A percentile compares a stretch with the other conserved stretches of the same genome.
Conservation (phyloP, 2,888 invertebrate genomes). For the Lucinisca nassula region DNA sequence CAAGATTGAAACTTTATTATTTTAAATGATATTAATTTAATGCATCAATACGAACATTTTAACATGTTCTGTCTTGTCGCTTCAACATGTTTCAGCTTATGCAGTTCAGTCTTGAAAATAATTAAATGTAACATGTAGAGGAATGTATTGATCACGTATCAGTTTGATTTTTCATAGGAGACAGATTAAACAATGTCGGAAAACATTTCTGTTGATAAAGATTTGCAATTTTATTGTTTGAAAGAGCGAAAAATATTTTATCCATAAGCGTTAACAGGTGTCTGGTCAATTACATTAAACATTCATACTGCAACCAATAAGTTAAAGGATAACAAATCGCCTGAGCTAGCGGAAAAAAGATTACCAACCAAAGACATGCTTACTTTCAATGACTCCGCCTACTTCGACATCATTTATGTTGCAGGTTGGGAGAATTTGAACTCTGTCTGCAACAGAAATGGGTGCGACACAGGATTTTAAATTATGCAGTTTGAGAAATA, state of each 20-base stretch:
- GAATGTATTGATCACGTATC: background rate
- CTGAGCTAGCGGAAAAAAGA: background rate
- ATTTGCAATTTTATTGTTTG: background rate
- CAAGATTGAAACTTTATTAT: too few species aligned
- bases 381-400: background rate
- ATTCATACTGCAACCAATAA: background rate
- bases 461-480: conserved; percentile 17
- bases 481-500: background rate
- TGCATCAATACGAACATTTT: too few species aligned
- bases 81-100: too few species aligned
- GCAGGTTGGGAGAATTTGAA: conserved; percentile 11
- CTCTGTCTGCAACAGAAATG: background rate
- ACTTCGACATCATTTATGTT: background rate
- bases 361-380: background rate
- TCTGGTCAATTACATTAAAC: background rate
- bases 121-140: too few species aligned
- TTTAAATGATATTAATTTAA: too few species aligned
- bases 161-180: background rate
- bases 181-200: background rate
- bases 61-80: too few species aligned
- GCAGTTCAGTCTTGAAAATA: too few species aligned
- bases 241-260: background rate
- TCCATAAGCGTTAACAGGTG: conserved; percentile 5
- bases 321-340: background rate
- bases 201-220: background rate